These are phyloP conservation scores for Cetoscarus ocellatus DNA, from an alignment of 2,797 vertebrate species.

Conservation along the genomic window DNA sequence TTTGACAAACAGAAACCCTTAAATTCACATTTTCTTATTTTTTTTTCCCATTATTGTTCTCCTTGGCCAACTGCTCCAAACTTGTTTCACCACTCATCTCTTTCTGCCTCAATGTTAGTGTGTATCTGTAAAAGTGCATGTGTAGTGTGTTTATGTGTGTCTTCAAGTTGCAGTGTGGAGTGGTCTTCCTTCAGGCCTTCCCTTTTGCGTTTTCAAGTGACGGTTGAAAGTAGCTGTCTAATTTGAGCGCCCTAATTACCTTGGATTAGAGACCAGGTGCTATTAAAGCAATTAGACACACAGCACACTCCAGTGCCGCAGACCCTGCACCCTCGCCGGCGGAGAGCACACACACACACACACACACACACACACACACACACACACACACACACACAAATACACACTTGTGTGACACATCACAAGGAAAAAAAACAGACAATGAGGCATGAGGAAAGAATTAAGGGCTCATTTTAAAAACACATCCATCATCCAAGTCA, in stretches of 20 bases:
- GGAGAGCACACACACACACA: conserved; percentile 57
- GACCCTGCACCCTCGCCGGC: conserved; percentile 65
- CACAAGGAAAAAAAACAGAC: conserved; percentile 33
- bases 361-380: conserved; percentile 20
- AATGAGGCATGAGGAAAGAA: conserved; percentile 33
- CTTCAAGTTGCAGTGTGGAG: conserved; percentile 43
- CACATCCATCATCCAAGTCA: conserved; percentile 3
- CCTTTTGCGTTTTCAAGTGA: conserved; percentile 81
- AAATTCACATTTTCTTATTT: too few relatives aligned
- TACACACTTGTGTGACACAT: conserved; percentile 36
- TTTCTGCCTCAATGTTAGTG: conserved; percentile 6
- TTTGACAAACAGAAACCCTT: too few relatives aligned
- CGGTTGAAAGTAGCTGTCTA: conserved; percentile 85
- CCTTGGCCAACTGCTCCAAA: conserved; percentile 2
- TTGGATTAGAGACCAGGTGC: conserved; percentile 87
- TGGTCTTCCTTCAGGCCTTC: conserved; percentile 79
- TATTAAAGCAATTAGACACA: conserved; percentile 88
- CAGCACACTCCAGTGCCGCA: conserved; percentile 77
- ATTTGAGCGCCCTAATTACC: conserved; percentile 86
- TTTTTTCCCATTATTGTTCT: background rate
- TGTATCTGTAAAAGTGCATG: conserved; percentile 16
- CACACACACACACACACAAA: conserved; percentile 21
- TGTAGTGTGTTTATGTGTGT: conserved; percentile 36
- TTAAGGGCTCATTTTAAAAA: conserved; percentile 14
- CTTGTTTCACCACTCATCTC: conserved; percentile 25